A percentile compares a stretch with the other conserved stretches of the same genome.
Evolutionary conservation across 1,140 invertebrate genomes (phyloP).

Genomic region (Scaptomyza hsui): DNA sequence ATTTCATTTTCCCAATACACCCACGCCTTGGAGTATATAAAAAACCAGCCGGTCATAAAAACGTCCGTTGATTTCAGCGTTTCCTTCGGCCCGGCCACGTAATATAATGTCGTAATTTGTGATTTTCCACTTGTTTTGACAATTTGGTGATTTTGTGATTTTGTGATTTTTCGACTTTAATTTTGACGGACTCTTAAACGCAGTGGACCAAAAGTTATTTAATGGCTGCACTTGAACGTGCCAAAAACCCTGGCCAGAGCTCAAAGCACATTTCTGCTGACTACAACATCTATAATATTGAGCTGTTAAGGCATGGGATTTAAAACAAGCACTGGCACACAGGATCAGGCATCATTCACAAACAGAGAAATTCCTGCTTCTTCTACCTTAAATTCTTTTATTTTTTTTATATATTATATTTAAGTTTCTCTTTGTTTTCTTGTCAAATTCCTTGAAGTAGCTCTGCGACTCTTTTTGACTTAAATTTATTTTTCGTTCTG

Average conservation of each 20-base stretch:
- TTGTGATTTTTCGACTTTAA: slow-evolving; percentile 70
- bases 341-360: slow-evolving; percentile 10
- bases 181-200: slow-evolving; percentile 61
- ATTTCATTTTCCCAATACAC: neutral
- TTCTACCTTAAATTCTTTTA: slow-evolving; percentile 31
- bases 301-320: neutral
- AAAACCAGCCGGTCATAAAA: slow-evolving; percentile 1
- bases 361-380: slow-evolving; percentile 12
- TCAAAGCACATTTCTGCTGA: slow-evolving; percentile 46
- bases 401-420: neutral
- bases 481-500: slow-evolving; percentile 29
- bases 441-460: slow-evolving; percentile 30
- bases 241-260: slow-evolving; percentile 34
- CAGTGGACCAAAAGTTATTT: slow-evolving; percentile 72
- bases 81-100: slow-evolving; percentile 50
- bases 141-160: slow-evolving; percentile 75
- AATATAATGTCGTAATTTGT: slow-evolving; percentile 58
- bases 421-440: slow-evolving; percentile 23
- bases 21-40: neutral
- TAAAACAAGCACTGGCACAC: neutral
- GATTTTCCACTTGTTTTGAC: slow-evolving; percentile 76
- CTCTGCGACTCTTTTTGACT: slow-evolving; percentile 19
- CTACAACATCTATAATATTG: slow-evolving; percentile 26
- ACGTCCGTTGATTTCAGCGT: slow-evolving; percentile 31
- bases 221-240: slow-evolving; percentile 79